Conservation (phyloP, 2,113 vertebrate genomes). For the Gymnogyps californianus region DNA sequence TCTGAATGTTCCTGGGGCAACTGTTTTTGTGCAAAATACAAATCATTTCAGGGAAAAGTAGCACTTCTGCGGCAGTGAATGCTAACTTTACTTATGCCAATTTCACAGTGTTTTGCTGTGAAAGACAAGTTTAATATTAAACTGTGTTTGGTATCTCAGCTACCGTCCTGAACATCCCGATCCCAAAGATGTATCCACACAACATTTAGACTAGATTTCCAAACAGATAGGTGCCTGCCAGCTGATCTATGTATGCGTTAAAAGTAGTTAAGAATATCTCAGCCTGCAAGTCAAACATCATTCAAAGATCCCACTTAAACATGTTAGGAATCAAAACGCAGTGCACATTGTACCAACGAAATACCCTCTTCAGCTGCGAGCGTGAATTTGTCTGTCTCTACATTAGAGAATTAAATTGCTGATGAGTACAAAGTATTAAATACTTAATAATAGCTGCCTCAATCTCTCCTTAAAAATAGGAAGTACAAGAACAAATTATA, state of each 20-base stretch:
- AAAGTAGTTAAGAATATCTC: neutral
- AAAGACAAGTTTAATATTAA: slow-evolving; percentile 32
- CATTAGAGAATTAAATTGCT: neutral
- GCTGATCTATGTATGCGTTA: neutral
- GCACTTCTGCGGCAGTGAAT: neutral
- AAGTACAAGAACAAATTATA: neutral
- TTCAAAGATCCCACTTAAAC: neutral
- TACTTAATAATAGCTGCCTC: neutral
- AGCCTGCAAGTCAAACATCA: neutral
- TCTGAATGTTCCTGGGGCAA: neutral
- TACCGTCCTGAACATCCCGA: neutral
- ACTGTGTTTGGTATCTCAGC: neutral
- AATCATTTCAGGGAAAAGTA: neutral
- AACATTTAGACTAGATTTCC: neutral
- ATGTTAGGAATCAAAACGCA: neutral
- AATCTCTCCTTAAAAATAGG: neutral
- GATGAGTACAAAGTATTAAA: neutral
- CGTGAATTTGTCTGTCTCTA: neutral
- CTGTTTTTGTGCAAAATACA: neutral
- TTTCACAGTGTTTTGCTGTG: neutral
- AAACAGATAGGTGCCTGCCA: neutral
- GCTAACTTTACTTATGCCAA: accelerated
- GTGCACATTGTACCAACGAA: neutral
- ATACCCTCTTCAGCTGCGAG: neutral
- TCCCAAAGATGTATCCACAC: neutral